A percentile compares a stretch with the other conserved stretches of the same genome.
These are phyloP conservation scores for Antheraea pernyi DNA, from an alignment of 1,140 invertebrate species.

Conservation along the genomic window DNA sequence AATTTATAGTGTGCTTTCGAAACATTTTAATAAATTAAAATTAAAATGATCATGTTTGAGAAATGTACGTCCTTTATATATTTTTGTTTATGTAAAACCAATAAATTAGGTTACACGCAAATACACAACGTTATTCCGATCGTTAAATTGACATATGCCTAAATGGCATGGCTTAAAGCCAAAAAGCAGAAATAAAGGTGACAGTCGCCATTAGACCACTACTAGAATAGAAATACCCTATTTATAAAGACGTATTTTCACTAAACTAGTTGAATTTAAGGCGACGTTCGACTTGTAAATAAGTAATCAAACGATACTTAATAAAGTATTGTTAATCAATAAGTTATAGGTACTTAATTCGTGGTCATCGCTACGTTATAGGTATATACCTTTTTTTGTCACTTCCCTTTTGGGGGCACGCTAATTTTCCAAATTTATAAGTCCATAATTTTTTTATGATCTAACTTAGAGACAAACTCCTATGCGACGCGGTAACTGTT, in stretches of 20 bases:
- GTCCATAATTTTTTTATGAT: too few relatives aligned
- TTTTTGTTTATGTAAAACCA: neutral
- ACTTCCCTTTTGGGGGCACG: too few relatives aligned
- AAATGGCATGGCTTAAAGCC: conserved; percentile 36
- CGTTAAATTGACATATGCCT: conserved; percentile 34
- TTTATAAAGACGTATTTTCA: conserved; percentile 19
- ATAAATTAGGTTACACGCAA: conserved; percentile 22
- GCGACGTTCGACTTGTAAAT: neutral
- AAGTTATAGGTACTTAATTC: neutral
- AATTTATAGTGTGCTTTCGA: too few relatives aligned
- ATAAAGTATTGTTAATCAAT: neutral
- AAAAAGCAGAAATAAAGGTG: conserved; percentile 35
- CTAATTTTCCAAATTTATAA: too few relatives aligned
- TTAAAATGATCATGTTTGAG: too few relatives aligned
- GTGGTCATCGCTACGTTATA: neutral
- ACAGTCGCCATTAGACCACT: conserved; percentile 20
- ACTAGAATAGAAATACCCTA: conserved; percentile 26
- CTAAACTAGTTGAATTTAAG: neutral
- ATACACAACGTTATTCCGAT: conserved; percentile 18
- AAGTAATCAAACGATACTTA: neutral
- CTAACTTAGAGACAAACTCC: too few relatives aligned
- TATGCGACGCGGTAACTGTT: too few relatives aligned
- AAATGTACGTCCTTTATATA: too few relatives aligned
- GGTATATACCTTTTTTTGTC: neutral
- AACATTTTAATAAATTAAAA: too few relatives aligned